phyloP scores from a whole-genome alignment of 2,888 invertebrate genomes.

The Caenorhabditis doughertyi region DNA sequence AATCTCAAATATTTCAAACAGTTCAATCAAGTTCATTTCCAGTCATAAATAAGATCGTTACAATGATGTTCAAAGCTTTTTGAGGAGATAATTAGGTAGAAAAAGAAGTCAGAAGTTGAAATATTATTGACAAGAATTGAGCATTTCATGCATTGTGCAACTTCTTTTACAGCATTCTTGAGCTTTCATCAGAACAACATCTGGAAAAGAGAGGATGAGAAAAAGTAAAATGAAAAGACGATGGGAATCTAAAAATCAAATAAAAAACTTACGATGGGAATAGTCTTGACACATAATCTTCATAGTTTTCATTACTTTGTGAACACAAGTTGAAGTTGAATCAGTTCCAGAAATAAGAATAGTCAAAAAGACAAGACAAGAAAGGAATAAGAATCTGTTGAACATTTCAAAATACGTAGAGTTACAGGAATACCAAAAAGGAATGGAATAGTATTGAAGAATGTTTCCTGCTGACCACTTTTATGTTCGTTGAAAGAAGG shows the following conservation, averaged over 20 bases:
- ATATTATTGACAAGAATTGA: neutral
- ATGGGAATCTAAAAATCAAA: neutral
- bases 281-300: neutral
- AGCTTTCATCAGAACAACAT: neutral
- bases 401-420: neutral
- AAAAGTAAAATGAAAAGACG: neutral
- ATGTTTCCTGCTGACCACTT: neutral
- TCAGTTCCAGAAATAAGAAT: neutral
- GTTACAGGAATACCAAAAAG: neutral
- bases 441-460: neutral
- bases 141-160: neutral
- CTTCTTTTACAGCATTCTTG: constrained; percentile 1
- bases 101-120: neutral
- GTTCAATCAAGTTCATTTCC: neutral
- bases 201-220: neutral
- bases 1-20: neutral
- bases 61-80: neutral
- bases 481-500: constrained; percentile 9
- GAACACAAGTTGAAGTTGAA: neutral
- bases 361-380: neutral
- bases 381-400: neutral
- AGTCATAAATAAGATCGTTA: neutral
- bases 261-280: neutral
- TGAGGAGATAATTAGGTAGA: neutral
- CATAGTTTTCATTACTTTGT: neutral